Percentiles rank a stretch among this genome's conserved stretches.
Evolutionary conservation across 2,888 invertebrate species (phyloP).

Genomic region (Agrochola litura): DNA sequence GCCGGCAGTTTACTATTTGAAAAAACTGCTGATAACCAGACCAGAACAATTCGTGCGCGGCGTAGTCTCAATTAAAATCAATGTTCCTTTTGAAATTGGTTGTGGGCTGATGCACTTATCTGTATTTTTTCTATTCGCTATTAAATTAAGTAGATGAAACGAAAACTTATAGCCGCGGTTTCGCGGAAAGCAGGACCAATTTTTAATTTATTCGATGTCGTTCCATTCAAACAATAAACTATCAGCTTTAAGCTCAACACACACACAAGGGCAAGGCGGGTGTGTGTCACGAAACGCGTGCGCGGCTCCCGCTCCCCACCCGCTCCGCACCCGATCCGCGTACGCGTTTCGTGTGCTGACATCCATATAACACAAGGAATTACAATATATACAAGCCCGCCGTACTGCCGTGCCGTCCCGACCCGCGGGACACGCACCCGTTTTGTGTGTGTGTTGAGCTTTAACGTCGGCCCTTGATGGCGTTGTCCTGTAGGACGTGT

Average conservation of each 20-base stretch:
- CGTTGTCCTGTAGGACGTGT: conserved; percentile 25
- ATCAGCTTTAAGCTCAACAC: background rate
- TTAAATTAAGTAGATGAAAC: conserved; percentile 16
- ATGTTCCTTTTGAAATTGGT: conserved; percentile 59
- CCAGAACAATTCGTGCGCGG: conserved; percentile 52
- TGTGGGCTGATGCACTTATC: conserved; percentile 45
- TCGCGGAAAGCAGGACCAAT: background rate
- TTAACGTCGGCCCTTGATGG: background rate
- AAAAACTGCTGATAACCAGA: conserved; percentile 44
- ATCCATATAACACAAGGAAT: too few relatives aligned
- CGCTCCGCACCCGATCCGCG: too few relatives aligned
- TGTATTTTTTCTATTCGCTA: conserved; percentile 35
- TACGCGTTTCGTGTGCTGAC: too few relatives aligned
- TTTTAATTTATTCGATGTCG: background rate
- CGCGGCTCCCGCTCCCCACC: too few relatives aligned
- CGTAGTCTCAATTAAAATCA: conserved; percentile 55
- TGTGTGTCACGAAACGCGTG: too few relatives aligned
- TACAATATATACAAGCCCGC: too few relatives aligned
- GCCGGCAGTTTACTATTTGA: conserved; percentile 42
- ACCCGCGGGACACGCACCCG: too few relatives aligned
- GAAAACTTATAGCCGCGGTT: background rate
- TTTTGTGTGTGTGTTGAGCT: too few relatives aligned
- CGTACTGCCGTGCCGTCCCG: too few relatives aligned
- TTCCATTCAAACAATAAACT: conserved; percentile 3
- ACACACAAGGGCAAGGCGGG: too few relatives aligned